Percentiles rank a stretch among this genome's conserved stretches.
phyloP scores from a whole-genome alignment of 2,797 vertebrate species.

The Melopsittacus undulatus region DNA sequence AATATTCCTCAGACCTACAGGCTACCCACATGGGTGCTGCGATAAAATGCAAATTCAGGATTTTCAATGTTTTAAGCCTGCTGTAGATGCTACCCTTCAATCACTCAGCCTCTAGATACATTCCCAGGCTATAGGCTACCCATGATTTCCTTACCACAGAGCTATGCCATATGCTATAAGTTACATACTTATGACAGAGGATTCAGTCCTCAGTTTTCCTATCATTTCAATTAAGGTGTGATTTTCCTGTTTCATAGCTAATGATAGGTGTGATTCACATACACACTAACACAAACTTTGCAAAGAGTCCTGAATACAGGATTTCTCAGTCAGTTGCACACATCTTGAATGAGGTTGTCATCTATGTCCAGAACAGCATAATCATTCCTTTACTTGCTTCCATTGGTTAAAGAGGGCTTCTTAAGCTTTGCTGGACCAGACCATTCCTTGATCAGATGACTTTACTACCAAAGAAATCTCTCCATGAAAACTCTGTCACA shows the following conservation, averaged over 20 bases:
- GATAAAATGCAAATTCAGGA: background rate
- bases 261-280: background rate
- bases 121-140: background rate
- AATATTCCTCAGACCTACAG: background rate
- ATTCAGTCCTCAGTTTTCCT: background rate
- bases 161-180: background rate
- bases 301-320: background rate
- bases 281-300: background rate
- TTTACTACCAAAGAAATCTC: background rate
- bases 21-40: rapidly evolving
- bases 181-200: background rate
- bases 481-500: background rate
- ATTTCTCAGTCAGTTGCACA: background rate
- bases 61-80: background rate
- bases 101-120: background rate
- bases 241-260: background rate
- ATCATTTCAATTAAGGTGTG: background rate
- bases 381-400: background rate
- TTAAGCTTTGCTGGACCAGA: background rate
- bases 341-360: background rate
- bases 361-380: background rate
- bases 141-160: background rate
- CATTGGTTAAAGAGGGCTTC: background rate
- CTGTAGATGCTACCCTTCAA: background rate
- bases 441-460: background rate